phyloP scores from a whole-genome alignment of 2,113 vertebrate genomes.

The Poeciliopsis turrubarensis region DNA sequence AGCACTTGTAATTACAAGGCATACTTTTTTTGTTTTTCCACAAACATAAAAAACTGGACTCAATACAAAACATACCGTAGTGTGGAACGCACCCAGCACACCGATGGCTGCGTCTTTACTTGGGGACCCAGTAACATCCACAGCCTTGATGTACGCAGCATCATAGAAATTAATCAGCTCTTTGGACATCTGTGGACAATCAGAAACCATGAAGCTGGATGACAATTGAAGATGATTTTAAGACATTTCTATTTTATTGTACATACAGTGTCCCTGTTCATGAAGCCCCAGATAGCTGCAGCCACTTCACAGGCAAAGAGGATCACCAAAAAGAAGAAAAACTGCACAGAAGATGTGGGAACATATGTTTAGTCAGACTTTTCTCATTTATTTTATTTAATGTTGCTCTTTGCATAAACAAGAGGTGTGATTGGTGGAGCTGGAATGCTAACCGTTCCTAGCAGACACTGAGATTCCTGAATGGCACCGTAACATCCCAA shows the following conservation, averaged over 20 bases:
- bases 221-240: conserved; percentile 6
- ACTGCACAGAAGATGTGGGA: conserved; percentile 74
- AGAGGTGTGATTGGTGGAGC: neutral
- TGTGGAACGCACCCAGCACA: conserved; percentile 89
- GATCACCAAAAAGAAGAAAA: conserved; percentile 96
- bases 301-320: conserved; percentile 98
- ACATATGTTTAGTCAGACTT: neutral
- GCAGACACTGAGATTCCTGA: conserved; percentile 97
- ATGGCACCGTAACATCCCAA: conserved; percentile 98
- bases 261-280: conserved; percentile 92
- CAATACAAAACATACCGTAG: conserved; percentile 46
- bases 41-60: neutral
- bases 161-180: conserved; percentile 94
- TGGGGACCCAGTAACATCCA: conserved; percentile 27
- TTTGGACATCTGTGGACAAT: conserved; percentile 86
- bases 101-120: conserved; percentile 76
- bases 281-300: conserved; percentile 97
- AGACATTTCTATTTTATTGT: neutral
- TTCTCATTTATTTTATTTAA: neutral
- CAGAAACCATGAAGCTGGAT: neutral
- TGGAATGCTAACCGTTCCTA: conserved; percentile 89
- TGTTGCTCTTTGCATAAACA: neutral
- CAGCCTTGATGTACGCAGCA: conserved; percentile 82
- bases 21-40: neutral
- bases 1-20: neutral